phyloP scores from a whole-genome alignment of 2,888 invertebrate genomes.

The Leucophenga maculata region DNA sequence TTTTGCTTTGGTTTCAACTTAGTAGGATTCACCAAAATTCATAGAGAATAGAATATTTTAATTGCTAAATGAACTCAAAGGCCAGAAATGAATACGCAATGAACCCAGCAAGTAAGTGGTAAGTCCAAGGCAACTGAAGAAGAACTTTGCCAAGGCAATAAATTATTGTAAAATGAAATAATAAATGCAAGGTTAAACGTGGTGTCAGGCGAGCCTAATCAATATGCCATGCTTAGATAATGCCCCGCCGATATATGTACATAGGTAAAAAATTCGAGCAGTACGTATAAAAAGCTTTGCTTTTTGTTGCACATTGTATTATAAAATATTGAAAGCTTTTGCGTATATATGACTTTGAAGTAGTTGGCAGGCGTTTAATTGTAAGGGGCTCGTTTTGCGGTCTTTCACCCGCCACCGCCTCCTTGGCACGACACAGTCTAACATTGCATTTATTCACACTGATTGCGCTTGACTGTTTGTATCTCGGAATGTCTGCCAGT shows the following conservation, averaged over 20 bases:
- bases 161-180: constrained; percentile 12
- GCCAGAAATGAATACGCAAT: too few species aligned
- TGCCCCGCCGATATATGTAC: background rate
- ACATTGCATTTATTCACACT: too few species aligned
- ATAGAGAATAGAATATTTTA: too few species aligned
- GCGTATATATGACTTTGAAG: background rate
- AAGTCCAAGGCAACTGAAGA: constrained; percentile 2
- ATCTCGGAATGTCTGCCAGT: too few species aligned
- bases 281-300: background rate
- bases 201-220: too few species aligned
- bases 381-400: background rate
- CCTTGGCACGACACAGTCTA: too few species aligned
- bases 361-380: background rate
- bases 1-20: too few species aligned
- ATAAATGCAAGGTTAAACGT: constrained; percentile 11
- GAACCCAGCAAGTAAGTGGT: too few species aligned
- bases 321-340: constrained; percentile 1
- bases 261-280: background rate
- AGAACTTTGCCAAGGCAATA: constrained; percentile 11
- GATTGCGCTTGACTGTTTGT: too few species aligned
- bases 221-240: too few species aligned
- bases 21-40: too few species aligned
- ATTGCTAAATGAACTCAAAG: too few species aligned
- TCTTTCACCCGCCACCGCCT: background rate
- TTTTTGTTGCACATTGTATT: background rate